Base-by-base conservation (phyloP, 2,797 vertebrate genomes). In the Anguilla pacifica region DNA sequence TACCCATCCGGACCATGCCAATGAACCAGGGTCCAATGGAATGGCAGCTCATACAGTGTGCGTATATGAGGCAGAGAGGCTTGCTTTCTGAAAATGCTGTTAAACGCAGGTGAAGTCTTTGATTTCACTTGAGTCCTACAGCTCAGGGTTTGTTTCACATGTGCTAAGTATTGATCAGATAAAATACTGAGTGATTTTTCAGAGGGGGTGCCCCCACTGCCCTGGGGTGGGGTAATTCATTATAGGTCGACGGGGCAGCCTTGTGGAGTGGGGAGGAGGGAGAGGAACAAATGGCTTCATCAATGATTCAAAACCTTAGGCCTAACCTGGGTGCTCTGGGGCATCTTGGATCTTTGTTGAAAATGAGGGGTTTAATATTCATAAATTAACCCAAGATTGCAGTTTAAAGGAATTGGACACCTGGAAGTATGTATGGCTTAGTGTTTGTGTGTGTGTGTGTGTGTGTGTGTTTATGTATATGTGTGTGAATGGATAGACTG, bases 211-310 rank as follows among this genome's bases (percentile, higher is more conserved):
- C 49, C 86, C 86, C 79, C 61, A 57, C 28, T 84, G 79, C 84
- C 89, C 88, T 87, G 53, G 86, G 84, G 85, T 51, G 72, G 49
- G 39, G 82, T 87, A 55, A 84, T 88, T 89, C 85, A 87, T 90
- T 90, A 89, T 86, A n/a, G 13, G 55, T 85, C 70, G 84, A 82
- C 89, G 49, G 64, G 59, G 51, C 64, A 67, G 83, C 70, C 86
- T 17, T 19, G 84, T 83, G 85, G 83, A 84, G 83, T 61, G 74
- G 61, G 43, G 39, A 85, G 84, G 77, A 35, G 72, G 84, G 88
- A 72, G 86, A 85, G 35, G 57, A 86, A 85, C 53, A 87, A 86
- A 91, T 88, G 88, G 89, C 70, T 91, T 82, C n/a, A 87, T 82
- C 83, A 87, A 86, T 83, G n/a, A 89, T 85, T 86, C 79, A 88